Evolutionary conservation across 1,140 invertebrate genomes (phyloP), one percentile per base, ranked within the genome.

Genomic region (Scaptomyza graminum): DNA sequence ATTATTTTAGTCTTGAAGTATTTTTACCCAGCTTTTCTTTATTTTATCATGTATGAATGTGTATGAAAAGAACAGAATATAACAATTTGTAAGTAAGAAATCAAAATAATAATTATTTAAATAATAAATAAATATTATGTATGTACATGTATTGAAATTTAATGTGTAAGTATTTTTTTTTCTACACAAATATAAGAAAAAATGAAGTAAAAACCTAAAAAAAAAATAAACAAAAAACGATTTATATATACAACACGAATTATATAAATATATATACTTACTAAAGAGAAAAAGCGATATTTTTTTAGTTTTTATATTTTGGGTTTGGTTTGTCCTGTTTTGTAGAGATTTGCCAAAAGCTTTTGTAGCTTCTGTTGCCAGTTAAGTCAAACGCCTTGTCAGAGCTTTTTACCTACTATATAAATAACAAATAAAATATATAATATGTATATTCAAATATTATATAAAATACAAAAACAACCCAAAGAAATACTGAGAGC

Each of bases 341-440:
- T 74, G 39, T 74, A 63, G 59, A 67, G 54, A 49, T 67, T 72
- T 67, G 69, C 69, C 63, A 72, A 73, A 84, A 82, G 82, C 83
- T 85, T 83, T 66, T 85, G 66, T 85, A 78, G 82, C 82, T 82
- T 85, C 59, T 87, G 82, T 85, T 85, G 81, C 77, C 71, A 80
- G 71, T 80, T 80, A 80, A 78, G 71, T 47, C 75, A 80, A 78
- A 75, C 77, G 77, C 81, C 81, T 87, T 85, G 74, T 77, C 83
- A 87, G 82, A 85, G 81, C 81, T 85, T 85, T 87, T 76, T 82
- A 82, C 74, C 78, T 72, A 31, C 28, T 69, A 49, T 61, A 69
- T 68, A 78, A 57, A 22, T 1, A 31, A 31, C 28, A 47, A 64
- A 41, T 76, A 28, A 39, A 2, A 28, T 31, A 43, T 28, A 46